These are phyloP conservation scores for Dinothrombium tinctorium DNA, from an alignment of 1,140 invertebrate species.

Conservation along the genomic window DNA sequence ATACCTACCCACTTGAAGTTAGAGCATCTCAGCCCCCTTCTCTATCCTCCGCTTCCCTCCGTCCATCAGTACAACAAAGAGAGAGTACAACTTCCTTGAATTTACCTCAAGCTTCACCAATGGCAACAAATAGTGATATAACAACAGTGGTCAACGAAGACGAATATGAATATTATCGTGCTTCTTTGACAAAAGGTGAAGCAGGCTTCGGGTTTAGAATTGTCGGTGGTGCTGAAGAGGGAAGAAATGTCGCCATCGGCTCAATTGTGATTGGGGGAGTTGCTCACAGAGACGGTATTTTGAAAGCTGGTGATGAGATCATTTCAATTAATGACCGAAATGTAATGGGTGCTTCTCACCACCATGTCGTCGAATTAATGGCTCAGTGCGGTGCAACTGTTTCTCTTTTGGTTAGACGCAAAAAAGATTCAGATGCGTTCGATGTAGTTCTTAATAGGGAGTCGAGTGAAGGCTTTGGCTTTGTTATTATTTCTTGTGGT, in stretches of 20 bases:
- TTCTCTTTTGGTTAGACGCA: constrained; percentile 8
- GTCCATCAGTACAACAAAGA: too few species aligned
- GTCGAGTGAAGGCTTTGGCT: constrained; percentile 72
- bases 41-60: too few species aligned
- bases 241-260: constrained; percentile 46
- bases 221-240: constrained; percentile 93
- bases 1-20: not conserved
- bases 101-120: too few species aligned
- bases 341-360: constrained; percentile 63
- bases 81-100: too few species aligned
- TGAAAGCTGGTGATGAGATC: constrained; percentile 69
- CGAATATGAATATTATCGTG: constrained; percentile 18
- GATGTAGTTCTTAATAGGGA: constrained; percentile 8
- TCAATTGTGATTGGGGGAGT: constrained; percentile 54
- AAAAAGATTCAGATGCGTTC: constrained; percentile 9
- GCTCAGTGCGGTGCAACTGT: constrained; percentile 7
- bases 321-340: constrained; percentile 57
- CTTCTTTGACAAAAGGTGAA: constrained; percentile 52
- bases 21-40: too few species aligned
- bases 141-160: too few species aligned
- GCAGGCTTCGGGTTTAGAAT: constrained; percentile 87
- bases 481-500: constrained; percentile 91
- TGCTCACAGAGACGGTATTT: constrained; percentile 58
- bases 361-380: constrained; percentile 68
- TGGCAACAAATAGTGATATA: too few species aligned